Evolutionary conservation across 2,888 invertebrate genomes (phyloP), one percentile per base, ranked within the genome.

Genomic region (Luperina testacea): DNA sequence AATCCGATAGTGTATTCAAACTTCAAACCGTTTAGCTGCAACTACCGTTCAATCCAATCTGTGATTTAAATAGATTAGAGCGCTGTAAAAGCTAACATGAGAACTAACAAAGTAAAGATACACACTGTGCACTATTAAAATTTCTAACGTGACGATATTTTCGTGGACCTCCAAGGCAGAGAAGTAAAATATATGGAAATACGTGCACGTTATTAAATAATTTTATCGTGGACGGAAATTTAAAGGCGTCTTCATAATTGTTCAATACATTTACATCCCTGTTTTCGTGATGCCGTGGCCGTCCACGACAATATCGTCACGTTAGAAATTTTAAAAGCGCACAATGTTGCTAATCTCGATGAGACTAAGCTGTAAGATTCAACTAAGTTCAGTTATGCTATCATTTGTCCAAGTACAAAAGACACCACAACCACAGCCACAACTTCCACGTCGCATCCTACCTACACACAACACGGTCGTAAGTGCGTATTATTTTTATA

Each of bases 11-110:
- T 48, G 67, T 59, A 73, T 81, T 75, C 64, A 75, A 78, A 51
- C 27, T 81, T 75, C 64, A 75, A 78, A 51, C 27, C 15, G 32
- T 83, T 71, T 67, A 45, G 17, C 24, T 67, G 76, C 59, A 64
- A 64, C 48, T 59, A 65, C 32, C 11, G 32, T 32, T 57, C 64
- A 70, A 77, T 65, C 9, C 13, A 59, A 82, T 80, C 65, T 65
- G 75, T 68, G 6, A 63, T 42, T 82, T 38, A 65, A 70, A 64
- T 64, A 45, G 17, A 70, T 45, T 61, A 38, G 7, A 38, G 9
- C 32, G 17, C 9, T 74, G 57, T 32, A n/a, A 64, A 61, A 72
- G 32, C 15, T 32, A 38, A 64, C 7, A 69, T 69, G 32, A 76
- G 32, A 32, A 63, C 27, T 48, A 65, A 72, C 51, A 48, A 59